Conservation (phyloP, 2,888 invertebrate genomes). For the Eupsilia transversa region DNA sequence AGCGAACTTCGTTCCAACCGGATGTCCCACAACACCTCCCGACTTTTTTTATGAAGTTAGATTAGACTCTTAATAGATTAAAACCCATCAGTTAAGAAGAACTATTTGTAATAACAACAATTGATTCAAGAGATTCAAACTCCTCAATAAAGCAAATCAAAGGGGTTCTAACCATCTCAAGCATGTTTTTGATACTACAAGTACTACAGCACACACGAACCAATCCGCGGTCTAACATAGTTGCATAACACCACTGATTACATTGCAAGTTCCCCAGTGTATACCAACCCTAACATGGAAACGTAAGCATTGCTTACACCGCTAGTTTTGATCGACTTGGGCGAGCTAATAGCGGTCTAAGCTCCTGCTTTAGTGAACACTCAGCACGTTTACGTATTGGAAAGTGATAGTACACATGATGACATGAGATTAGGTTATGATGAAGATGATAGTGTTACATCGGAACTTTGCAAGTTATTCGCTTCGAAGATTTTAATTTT, state of each 20-base stretch:
- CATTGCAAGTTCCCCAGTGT: conserved; percentile 41
- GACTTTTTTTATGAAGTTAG: no score
- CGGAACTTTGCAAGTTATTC: not conserved
- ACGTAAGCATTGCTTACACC: conserved; percentile 41
- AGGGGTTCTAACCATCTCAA: not conserved
- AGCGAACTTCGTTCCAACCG: no score
- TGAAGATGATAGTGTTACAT: conserved; percentile 10
- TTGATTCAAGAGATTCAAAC: not conserved
- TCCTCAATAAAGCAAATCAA: not conserved
- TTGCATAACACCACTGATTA: conserved; percentile 31
- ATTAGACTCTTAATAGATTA: not conserved
- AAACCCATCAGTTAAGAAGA: no score
- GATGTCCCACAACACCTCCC: no score
- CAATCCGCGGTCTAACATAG: not conserved
- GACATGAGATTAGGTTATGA: conserved; percentile 30
- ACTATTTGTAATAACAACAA: not conserved
- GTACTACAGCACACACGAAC: not conserved
- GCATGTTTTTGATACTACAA: conserved; percentile 15
- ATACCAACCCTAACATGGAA: conserved; percentile 1
- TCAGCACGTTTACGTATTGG: conserved; percentile 29
- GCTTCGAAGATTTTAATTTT: not conserved
- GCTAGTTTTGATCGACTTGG: conserved; percentile 51
- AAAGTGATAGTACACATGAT: conserved; percentile 35
- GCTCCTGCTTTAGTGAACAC: conserved; percentile 48
- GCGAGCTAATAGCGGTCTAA: conserved; percentile 46